These are phyloP conservation scores for Rhimphoctona megacephalus DNA, from an alignment of 2,888 invertebrate species.

Conservation along the genomic window DNA sequence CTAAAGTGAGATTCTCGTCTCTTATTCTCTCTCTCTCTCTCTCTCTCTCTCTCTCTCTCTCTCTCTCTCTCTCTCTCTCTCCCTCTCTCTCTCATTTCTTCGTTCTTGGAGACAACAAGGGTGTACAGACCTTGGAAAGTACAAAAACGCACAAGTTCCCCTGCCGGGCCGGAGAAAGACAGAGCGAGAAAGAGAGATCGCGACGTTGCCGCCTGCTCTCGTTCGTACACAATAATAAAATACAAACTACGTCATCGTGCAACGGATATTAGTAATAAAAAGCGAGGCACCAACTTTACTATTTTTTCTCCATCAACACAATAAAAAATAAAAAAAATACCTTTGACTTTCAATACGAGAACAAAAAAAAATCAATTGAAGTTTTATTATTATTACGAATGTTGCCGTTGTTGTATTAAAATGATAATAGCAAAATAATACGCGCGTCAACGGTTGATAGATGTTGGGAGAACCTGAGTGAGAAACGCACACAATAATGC, in stretches of 20 bases:
- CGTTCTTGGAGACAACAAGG: conserved; percentile 71
- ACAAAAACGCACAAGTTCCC: conserved; percentile 76
- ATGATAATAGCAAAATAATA: neutral
- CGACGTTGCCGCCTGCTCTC: conserved; percentile 58
- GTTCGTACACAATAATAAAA: conserved; percentile 24
- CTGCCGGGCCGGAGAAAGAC: conserved; percentile 61
- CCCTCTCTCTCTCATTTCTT: conserved; percentile 7
- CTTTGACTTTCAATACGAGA: neutral
- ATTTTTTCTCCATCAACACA: neutral
- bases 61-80: conserved; percentile 10
- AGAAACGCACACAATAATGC: conserved; percentile 59
- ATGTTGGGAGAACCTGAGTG: conserved; percentile 35
- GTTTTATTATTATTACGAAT: neutral
- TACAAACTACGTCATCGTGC: conserved; percentile 14
- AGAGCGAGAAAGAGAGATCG: neutral
- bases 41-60: neutral
- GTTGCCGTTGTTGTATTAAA: conserved; percentile 12
- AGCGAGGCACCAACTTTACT: neutral
- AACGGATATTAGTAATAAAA: neutral
- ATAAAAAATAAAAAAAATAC: neutral
- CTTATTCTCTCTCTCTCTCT: conserved; percentile 13
- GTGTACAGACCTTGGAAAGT: conserved; percentile 78
- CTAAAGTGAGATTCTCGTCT: conserved; percentile 40
- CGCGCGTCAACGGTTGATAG: conserved; percentile 13
- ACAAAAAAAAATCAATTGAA: neutral